Percentiles rank a stretch among this genome's conserved stretches.
Conservation (phyloP, 2,113 vertebrate species). For the Crypturellus undulatus region DNA sequence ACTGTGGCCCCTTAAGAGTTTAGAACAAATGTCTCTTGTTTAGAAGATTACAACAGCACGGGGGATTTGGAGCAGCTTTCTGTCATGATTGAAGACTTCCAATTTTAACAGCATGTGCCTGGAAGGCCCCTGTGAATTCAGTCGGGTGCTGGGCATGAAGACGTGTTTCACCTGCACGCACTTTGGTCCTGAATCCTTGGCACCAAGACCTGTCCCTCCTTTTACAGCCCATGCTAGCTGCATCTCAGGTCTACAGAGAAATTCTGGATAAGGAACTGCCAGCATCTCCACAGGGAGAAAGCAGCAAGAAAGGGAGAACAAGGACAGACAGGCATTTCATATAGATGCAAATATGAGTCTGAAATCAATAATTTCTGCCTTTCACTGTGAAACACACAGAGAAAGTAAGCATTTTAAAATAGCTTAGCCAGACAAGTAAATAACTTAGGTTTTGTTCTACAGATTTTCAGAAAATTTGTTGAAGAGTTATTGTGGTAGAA, state of each 20-base stretch:
- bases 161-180: too few relatives aligned
- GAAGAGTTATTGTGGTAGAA: neutral
- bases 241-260: neutral
- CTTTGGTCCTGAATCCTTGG: too few relatives aligned
- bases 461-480: neutral
- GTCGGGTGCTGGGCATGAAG: too few relatives aligned
- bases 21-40: too few relatives aligned
- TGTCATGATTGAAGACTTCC: neutral
- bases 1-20: too few relatives aligned
- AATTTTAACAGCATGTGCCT: neutral
- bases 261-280: neutral
- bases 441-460: neutral
- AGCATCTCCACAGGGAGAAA: neutral
- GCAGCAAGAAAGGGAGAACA: neutral
- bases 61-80: too few relatives aligned
- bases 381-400: neutral
- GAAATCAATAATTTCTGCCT: neutral
- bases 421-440: neutral
- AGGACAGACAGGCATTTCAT: neutral
- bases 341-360: neutral
- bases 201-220: neutral
- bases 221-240: neutral
- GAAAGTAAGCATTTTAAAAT: neutral
- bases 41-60: too few relatives aligned
- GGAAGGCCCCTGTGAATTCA: neutral